These are phyloP conservation scores for Chloroceryle aenea DNA, from an alignment of 2,113 vertebrate genomes.

Conservation along the genomic window DNA sequence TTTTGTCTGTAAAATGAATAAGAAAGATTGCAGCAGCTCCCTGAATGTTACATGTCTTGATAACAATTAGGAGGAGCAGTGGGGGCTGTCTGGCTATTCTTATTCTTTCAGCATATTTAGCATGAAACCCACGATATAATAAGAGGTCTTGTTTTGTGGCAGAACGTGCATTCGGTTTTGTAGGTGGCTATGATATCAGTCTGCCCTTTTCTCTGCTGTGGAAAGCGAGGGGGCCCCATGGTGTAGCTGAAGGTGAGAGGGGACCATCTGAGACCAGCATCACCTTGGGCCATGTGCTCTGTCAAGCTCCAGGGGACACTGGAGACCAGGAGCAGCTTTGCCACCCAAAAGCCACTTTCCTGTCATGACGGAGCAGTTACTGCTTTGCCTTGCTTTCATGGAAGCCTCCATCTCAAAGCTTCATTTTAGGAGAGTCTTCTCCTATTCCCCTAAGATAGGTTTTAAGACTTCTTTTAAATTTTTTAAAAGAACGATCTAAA, in stretches of 20 bases:
- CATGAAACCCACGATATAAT: background rate
- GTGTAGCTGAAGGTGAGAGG: background rate
- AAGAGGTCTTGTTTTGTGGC: background rate
- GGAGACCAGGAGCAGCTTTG: background rate
- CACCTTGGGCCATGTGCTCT: fast-evolving
- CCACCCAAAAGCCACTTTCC: background rate
- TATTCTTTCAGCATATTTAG: background rate
- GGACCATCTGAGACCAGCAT: background rate
- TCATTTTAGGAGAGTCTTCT: background rate
- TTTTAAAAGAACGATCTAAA: background rate
- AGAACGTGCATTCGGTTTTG: background rate
- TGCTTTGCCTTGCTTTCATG: background rate
- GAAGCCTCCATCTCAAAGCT: background rate
- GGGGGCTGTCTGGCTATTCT: background rate
- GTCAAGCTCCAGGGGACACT: background rate
- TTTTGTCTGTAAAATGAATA: slow-evolving; percentile 25
- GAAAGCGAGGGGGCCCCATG: background rate
- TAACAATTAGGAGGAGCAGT: background rate
- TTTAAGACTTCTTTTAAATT: background rate
- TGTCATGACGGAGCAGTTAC: background rate
- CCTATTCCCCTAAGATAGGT: background rate
- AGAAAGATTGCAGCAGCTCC: background rate
- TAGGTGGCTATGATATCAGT: background rate
- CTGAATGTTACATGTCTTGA: background rate
- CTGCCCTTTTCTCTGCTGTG: background rate